A percentile compares a stretch with the other conserved stretches of the same genome.
phyloP scores from a whole-genome alignment of 35 echinoderm and acorn worm genomes.

The Amphiura filiformis region DNA sequence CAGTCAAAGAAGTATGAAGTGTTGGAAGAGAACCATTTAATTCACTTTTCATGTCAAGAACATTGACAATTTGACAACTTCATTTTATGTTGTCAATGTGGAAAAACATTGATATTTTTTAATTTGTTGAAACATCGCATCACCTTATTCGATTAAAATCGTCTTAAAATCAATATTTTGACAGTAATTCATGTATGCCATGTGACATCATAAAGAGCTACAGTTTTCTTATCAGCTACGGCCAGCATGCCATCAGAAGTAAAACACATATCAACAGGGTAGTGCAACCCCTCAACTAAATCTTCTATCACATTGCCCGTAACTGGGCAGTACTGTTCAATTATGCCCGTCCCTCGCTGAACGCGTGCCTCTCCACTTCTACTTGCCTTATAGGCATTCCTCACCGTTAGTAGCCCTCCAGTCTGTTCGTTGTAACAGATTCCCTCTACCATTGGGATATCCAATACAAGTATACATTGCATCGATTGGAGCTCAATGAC shows the following conservation, averaged over 20 bases:
- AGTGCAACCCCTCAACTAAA: background rate
- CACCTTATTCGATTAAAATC: too few relatives aligned
- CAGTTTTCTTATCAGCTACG: background rate
- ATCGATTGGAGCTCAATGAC: background rate
- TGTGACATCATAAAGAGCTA: constrained; percentile 1
- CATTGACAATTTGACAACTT: too few relatives aligned
- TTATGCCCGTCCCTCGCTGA: background rate
- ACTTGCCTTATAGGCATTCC: background rate
- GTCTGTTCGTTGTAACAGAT: background rate
- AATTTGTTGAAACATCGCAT: too few relatives aligned
- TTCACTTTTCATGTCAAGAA: too few relatives aligned
- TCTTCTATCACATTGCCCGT: background rate
- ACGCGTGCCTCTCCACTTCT: background rate
- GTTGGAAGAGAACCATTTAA: too few relatives aligned
- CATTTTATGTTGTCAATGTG: too few relatives aligned
- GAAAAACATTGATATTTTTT: too few relatives aligned
- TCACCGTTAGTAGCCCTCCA: background rate
- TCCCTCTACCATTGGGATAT: background rate
- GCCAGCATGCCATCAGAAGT: background rate
- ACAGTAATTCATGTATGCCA: background rate
- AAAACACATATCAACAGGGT: background rate
- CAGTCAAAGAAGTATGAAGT: too few relatives aligned
- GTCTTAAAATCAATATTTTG: too few relatives aligned
- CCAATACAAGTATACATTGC: background rate
- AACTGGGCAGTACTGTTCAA: background rate